phyloP scores from a whole-genome alignment of 2,113 vertebrate species.

The Eurystomus gularis region DNA sequence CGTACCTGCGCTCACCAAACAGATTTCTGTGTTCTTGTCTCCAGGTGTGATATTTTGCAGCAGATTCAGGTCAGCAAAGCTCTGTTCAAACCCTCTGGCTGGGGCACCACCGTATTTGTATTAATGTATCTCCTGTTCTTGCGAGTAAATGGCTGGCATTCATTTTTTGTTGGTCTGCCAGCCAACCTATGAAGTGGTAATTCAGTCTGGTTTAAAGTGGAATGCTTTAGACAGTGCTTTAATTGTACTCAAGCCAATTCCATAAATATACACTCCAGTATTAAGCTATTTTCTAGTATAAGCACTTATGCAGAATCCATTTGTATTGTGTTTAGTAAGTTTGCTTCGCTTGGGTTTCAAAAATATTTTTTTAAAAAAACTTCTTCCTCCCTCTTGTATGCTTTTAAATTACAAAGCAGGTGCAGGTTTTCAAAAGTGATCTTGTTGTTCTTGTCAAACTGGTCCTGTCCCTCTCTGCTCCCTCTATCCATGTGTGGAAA shows the following conservation, averaged over 20 bases:
- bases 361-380: background rate
- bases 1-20: background rate
- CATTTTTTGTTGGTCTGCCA: constrained; percentile 59
- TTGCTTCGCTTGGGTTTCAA: constrained; percentile 23
- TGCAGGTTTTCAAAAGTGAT: constrained; percentile 41
- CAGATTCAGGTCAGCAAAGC: background rate
- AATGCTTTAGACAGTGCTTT: constrained; percentile 64
- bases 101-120: constrained; percentile 13
- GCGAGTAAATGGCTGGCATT: constrained; percentile 58
- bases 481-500: constrained; percentile 58
- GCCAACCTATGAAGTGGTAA: constrained; percentile 58
- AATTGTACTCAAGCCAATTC: constrained; percentile 45
- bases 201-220: constrained; percentile 57
- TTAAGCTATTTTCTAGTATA: constrained; percentile 35
- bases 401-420: constrained; percentile 53
- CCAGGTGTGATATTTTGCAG: background rate
- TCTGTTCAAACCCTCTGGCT: constrained; percentile 6
- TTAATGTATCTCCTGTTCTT: constrained; percentile 64
- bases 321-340: background rate
- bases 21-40: background rate
- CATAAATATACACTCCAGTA: background rate
- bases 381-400: background rate
- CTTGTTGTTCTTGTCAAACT: constrained; percentile 59
- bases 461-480: constrained; percentile 49
- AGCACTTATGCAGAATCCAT: background rate